A percentile compares a stretch with the other conserved stretches of the same genome.
phyloP scores from a whole-genome alignment of 2,113 vertebrate species.

The Lophochroa leadbeateri region DNA sequence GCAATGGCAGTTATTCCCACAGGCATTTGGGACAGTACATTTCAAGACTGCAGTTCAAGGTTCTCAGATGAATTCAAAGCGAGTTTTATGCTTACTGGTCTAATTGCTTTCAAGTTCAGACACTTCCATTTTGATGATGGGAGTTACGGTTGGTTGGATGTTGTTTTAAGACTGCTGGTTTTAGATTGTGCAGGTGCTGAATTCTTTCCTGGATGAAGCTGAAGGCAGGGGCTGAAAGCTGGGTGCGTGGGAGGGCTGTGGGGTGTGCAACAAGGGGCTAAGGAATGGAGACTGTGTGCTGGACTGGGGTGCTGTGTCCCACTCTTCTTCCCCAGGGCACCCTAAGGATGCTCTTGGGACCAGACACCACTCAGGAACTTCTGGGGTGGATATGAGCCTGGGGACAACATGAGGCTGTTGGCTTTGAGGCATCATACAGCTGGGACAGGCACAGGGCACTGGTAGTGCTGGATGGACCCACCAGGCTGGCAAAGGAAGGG shows the following conservation, averaged over 20 bases:
- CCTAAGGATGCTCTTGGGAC: neutral
- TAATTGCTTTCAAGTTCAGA: neutral
- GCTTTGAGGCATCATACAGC: neutral
- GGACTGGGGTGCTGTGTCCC: neutral
- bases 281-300: neutral
- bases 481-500: neutral
- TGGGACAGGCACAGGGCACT: neutral
- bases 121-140: neutral
- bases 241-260: neutral
- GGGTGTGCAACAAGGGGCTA: fast-evolving
- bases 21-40: neutral
- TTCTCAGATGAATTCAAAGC: neutral
- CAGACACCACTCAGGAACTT: neutral
- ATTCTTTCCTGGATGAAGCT: neutral
- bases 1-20: neutral
- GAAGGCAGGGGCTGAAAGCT: neutral
- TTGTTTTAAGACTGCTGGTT: neutral
- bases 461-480: neutral
- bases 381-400: neutral
- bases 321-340: neutral
- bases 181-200: neutral
- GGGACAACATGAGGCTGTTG: neutral
- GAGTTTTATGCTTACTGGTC: neutral
- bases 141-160: neutral
- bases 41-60: neutral